phyloP scores from a whole-genome alignment of 1,140 invertebrate genomes.

The Pseudomyrmex sp. region DNA sequence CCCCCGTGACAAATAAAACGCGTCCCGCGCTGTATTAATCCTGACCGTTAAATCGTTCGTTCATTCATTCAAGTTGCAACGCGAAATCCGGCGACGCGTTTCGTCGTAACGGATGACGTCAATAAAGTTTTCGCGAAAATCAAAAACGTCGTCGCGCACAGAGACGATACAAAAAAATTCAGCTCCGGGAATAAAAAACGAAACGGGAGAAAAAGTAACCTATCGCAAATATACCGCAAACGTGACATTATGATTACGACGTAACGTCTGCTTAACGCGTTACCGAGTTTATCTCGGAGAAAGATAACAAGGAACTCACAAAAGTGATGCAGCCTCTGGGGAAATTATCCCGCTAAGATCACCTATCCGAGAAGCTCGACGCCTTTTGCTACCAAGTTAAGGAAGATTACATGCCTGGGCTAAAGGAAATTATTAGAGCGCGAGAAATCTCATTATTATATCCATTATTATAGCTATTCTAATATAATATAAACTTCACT shows the following conservation, averaged over 20 bases:
- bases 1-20: constrained; percentile 36
- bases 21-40: constrained; percentile 39
- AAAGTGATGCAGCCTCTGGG: constrained; percentile 55
- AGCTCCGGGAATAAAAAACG: no score
- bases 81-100: constrained; percentile 12
- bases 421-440: constrained; percentile 25
- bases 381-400: constrained; percentile 34
- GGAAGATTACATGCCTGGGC: constrained; percentile 37
- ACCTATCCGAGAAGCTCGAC: constrained; percentile 25
- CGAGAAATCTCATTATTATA: constrained; percentile 33
- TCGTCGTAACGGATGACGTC: constrained; percentile 8
- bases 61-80: constrained; percentile 18
- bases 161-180: neutral
- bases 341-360: constrained; percentile 58
- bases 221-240: constrained; percentile 11
- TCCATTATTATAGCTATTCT: constrained; percentile 11
- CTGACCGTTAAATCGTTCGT: constrained; percentile 34
- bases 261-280: constrained; percentile 42
- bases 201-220: neutral
- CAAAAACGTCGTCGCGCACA: neutral
- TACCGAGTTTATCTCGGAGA: constrained; percentile 25
- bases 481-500: constrained; percentile 24
- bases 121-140: constrained; percentile 12
- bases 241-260: constrained; percentile 50
- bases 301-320: constrained; percentile 51